phyloP scores from a whole-genome alignment of 1,140 invertebrate genomes.

The Telenomus remus region DNA sequence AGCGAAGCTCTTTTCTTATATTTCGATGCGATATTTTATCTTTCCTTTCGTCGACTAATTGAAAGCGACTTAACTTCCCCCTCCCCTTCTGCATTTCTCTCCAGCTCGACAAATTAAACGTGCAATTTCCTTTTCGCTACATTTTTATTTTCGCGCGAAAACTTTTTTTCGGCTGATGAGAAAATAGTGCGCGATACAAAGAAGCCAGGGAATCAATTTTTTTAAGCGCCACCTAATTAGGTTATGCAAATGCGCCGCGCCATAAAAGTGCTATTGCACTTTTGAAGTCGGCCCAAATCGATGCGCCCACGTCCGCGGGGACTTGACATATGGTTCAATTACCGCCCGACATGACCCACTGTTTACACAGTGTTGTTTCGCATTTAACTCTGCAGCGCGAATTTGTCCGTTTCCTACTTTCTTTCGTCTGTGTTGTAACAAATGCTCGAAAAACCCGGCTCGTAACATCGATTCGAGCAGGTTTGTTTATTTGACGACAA shows the following conservation, averaged over 20 bases:
- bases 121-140: too few relatives aligned
- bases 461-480: too few relatives aligned
- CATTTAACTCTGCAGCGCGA: conserved; percentile 25
- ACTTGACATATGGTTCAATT: conserved; percentile 46
- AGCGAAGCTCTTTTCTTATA: too few relatives aligned
- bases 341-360: conserved; percentile 21
- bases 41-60: too few relatives aligned
- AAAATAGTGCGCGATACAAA: background rate
- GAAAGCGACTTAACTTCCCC: too few relatives aligned
- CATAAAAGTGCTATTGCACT: conserved; percentile 31
- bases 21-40: too few relatives aligned
- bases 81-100: too few relatives aligned
- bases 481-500: too few relatives aligned
- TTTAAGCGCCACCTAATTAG: conserved; percentile 33
- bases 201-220: conserved; percentile 5
- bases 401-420: background rate
- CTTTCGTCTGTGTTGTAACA: conserved; percentile 10
- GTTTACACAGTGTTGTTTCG: conserved; percentile 38
- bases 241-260: conserved; percentile 29
- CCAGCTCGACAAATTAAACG: too few relatives aligned
- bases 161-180: background rate
- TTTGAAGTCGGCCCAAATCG: conserved; percentile 21
- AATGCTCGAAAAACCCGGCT: conserved; percentile 3
- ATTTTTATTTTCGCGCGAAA: background rate
- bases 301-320: conserved; percentile 19